A percentile compares a stretch with the other conserved stretches of the same genome.
Evolutionary conservation across 1,140 invertebrate genomes (phyloP).

Genomic region (Drosophila repletoides): DNA sequence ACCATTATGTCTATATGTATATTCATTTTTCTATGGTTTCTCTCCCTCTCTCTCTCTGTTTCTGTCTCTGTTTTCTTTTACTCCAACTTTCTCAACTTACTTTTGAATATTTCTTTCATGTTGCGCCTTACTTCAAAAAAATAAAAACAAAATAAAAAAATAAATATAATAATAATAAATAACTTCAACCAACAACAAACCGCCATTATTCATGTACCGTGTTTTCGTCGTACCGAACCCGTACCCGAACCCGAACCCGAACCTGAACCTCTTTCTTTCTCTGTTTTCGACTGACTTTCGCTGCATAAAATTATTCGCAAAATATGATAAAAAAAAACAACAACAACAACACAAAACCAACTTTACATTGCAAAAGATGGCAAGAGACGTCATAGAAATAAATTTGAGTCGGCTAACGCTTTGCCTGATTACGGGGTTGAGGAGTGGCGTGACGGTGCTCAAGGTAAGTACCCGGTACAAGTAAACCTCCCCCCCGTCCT

Average conservation of each 20-base stretch:
- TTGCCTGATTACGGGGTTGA: slow-evolving; percentile 82
- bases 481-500: not conserved
- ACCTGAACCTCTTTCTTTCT: slow-evolving; percentile 34
- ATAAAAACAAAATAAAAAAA: slow-evolving; percentile 29
- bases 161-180: slow-evolving; percentile 39
- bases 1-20: slow-evolving; percentile 53
- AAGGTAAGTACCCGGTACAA: slow-evolving; percentile 70
- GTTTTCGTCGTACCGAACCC: slow-evolving; percentile 23
- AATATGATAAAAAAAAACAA: slow-evolving; percentile 17
- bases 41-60: not conserved
- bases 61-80: slow-evolving; percentile 7
- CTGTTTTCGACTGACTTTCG: slow-evolving; percentile 56
- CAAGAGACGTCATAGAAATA: slow-evolving; percentile 82
- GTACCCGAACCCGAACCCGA: too few relatives aligned
- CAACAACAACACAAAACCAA: slow-evolving; percentile 22
- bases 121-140: slow-evolving; percentile 45
- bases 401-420: slow-evolving; percentile 81
- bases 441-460: slow-evolving; percentile 82
- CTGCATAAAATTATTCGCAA: slow-evolving; percentile 66
- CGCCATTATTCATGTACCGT: slow-evolving; percentile 58
- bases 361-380: slow-evolving; percentile 69
- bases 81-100: slow-evolving; percentile 27
- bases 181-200: slow-evolving; percentile 37
- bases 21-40: slow-evolving; percentile 60
- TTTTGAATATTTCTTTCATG: slow-evolving; percentile 69